phyloP scores from a whole-genome alignment of 2,888 invertebrate species.

The Lamellibrachia satsuma region DNA sequence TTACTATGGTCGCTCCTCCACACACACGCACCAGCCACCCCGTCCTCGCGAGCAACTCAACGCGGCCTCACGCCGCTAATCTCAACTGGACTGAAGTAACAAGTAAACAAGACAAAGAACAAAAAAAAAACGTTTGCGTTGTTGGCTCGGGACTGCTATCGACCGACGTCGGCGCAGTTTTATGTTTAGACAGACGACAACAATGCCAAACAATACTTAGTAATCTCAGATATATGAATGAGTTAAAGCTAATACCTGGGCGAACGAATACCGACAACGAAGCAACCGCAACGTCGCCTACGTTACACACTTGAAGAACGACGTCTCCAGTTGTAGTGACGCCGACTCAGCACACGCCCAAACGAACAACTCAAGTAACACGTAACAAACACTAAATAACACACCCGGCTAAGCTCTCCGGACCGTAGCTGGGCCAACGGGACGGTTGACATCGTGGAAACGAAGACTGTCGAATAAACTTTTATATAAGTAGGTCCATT shows the following conservation, averaged over 20 bases:
- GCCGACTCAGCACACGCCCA: background rate
- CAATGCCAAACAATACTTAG: background rate
- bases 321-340: background rate
- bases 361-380: background rate
- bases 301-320: background rate
- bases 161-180: background rate
- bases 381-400: background rate
- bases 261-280: background rate
- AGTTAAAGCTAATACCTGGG: slow-evolving; percentile 11
- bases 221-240: slow-evolving; percentile 5
- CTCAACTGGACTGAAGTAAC: background rate
- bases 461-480: background rate
- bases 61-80: background rate
- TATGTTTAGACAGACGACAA: background rate
- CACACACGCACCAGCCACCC: no score
- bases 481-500: background rate
- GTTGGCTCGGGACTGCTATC: background rate
- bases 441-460: background rate
- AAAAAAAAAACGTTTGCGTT: background rate
- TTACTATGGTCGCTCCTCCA: background rate
- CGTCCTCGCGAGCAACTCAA: background rate
- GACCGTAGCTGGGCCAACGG: background rate
- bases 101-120: slow-evolving; percentile 12
- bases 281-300: background rate
- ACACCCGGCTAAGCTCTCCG: background rate